Conservation (phyloP, 1,140 invertebrate genomes). For the Cotesia chilonis region DNA sequence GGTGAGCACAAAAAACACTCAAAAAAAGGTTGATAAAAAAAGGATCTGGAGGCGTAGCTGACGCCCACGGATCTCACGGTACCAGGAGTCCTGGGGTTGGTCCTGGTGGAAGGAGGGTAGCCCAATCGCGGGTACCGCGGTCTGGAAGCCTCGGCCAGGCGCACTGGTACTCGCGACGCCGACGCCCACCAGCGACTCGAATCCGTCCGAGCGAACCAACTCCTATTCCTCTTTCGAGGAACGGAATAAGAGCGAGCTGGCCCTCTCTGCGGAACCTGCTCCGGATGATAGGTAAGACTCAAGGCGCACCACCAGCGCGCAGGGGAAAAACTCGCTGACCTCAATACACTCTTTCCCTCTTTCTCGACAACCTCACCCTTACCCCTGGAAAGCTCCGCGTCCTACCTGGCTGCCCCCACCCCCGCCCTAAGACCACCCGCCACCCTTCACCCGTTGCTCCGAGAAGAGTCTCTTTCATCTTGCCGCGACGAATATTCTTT, state of each 20-base stretch:
- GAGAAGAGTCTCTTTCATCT: conserved; percentile 15
- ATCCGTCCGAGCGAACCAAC: conserved; percentile 25
- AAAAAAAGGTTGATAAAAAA: conserved; percentile 45
- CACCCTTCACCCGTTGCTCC: conserved; percentile 24
- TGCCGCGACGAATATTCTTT: background rate
- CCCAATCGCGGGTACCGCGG: conserved; percentile 61
- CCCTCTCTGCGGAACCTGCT: too few relatives aligned
- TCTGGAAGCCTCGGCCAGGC: conserved; percentile 57
- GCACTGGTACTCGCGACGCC: conserved; percentile 54
- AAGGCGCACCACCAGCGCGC: conserved; percentile 59
- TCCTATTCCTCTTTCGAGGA: background rate
- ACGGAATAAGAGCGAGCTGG: conserved; percentile 24
- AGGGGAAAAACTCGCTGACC: conserved; percentile 65
- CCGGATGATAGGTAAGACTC: too few relatives aligned
- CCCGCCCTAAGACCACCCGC: background rate
- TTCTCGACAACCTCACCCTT: conserved; percentile 8
- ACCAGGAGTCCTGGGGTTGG: conserved; percentile 61
- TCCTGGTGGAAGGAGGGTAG: conserved; percentile 58
- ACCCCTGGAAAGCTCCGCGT: conserved; percentile 30
- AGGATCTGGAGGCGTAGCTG: conserved; percentile 57
- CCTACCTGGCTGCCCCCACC: background rate
- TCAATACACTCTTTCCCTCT: conserved; percentile 53
- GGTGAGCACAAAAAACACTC: conserved; percentile 40
- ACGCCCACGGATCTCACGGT: conserved; percentile 57
- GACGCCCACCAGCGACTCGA: conserved; percentile 53